Evolutionary conservation across 2,797 vertebrate genomes (phyloP).

Genomic region (Crax fasciolata): DNA sequence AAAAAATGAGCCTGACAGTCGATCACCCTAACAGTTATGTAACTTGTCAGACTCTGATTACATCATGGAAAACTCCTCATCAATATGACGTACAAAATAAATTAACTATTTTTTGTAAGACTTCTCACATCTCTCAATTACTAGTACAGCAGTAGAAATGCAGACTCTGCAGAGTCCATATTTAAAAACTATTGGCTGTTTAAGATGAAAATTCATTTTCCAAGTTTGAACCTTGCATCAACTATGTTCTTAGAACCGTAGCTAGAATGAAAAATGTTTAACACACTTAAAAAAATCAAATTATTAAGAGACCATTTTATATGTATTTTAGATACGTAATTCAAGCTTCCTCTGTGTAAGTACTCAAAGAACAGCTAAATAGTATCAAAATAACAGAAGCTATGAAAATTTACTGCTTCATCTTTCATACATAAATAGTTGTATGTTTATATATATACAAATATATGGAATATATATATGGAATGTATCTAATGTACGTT

Average conservation of each 20-base stretch:
- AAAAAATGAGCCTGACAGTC: neutral
- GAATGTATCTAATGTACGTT: neutral
- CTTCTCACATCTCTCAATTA: neutral
- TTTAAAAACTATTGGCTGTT: neutral
- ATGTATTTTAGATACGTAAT: neutral
- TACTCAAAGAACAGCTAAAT: neutral
- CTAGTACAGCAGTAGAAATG: neutral
- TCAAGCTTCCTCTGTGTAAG: neutral
- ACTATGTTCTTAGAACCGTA: neutral
- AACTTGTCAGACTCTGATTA: neutral
- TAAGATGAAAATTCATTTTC: neutral
- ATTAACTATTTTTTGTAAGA: neutral
- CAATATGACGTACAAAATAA: neutral
- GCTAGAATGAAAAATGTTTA: neutral
- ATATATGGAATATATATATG: neutral
- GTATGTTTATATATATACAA: neutral
- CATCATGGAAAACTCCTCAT: neutral
- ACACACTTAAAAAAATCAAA: neutral
- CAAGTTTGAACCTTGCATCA: neutral
- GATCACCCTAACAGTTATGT: neutral
- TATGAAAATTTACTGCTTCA: neutral
- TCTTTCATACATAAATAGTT: neutral
- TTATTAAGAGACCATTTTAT: neutral
- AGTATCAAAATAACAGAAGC: neutral
- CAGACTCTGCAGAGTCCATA: neutral